Conservation (phyloP, 2,113 vertebrate genomes). For the Engraulis encrasicolus region DNA sequence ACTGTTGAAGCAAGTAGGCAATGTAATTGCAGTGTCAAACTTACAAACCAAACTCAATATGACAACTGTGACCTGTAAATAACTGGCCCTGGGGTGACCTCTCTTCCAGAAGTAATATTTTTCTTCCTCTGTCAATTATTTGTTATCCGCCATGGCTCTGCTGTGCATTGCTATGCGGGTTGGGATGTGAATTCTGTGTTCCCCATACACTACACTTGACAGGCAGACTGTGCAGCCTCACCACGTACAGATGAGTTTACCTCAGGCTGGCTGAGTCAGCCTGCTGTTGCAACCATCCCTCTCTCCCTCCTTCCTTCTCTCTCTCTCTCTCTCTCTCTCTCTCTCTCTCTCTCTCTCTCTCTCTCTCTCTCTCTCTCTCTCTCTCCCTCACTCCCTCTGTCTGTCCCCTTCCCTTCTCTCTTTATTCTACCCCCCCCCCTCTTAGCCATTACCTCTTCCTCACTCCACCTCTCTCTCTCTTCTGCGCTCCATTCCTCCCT, state of each 20-base stretch:
- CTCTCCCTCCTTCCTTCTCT: no score
- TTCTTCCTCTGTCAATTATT: background rate
- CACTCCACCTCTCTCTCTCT: no score
- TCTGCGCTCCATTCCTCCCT: no score
- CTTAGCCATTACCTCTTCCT: no score
- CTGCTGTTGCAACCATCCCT: background rate
- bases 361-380: slow-evolving; percentile 35
- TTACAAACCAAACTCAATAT: background rate
- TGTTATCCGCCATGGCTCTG: background rate
- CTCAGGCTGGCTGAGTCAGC: slow-evolving; percentile 38
- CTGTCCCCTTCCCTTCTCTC: no score
- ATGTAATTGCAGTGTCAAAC: no score
- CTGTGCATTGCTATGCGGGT: background rate
- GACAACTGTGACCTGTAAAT: background rate
- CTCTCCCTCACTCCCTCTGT: no score
- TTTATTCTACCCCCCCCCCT: no score
- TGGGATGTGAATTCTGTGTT: slow-evolving; percentile 29
- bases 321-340: slow-evolving; percentile 57
- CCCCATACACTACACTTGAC: slow-evolving; percentile 20
- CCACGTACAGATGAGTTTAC: slow-evolving; percentile 61
- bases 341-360: slow-evolving; percentile 48
- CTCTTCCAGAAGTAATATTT: background rate
- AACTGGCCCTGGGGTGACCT: background rate
- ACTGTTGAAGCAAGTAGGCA: no score
- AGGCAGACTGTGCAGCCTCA: slow-evolving; percentile 46